Base-by-base conservation (phyloP, 2,888 invertebrate species). In the Clistopyga incitator region DNA sequence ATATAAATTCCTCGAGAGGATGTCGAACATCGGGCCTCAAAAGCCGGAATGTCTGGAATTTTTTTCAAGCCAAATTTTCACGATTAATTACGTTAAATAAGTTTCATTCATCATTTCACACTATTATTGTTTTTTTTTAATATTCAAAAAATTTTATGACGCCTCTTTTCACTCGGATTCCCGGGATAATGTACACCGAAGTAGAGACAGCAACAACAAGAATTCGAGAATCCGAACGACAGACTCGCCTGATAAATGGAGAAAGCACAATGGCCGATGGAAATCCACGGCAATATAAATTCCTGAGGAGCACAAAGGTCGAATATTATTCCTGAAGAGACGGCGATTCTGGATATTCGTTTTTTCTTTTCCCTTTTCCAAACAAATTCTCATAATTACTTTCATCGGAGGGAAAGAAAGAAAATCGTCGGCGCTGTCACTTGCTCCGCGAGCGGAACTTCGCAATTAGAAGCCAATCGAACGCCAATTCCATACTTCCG, bases 281-380 rank as follows among this genome's bases (percentile, higher is more conserved):
- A 38, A 54, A 4, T 54, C 54, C 54, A 23, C 54, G 34, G 67
- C 54, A 80, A 74, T 59, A 74, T 70, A 75, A 81, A 81, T 81
- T 81, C 80, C 68, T 81, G 18, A 54, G 42, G 20, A 10, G 52
- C 18, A 54, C 23, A 68, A 45, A 70, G 81, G 68, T 84, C 52
- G 25, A 47, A 52, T 45, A 10, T 64, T 64, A 8, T 18, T 0
- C 18, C 34, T n/a, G 38, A 38, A 23, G 11, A 54, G 56, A 4
- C 11, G 25, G 23, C 23, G 3, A 4, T 23, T 13, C 56, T 56
- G 56, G 23, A 56, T 23, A n/a, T n/a, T n/a, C n/a, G n/a, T n/a
- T n/a, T n/a, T n/a, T n/a, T n/a, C n/a, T n/a, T n/a, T n/a, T n/a
- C n/a, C n/a, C 25, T n/a, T 25, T 25, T 11, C 25, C 6, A 23